A percentile compares a stretch with the other conserved stretches of the same genome.
Conservation (phyloP, 1,140 invertebrate genomes). For the Cecropterus lyciades region DNA sequence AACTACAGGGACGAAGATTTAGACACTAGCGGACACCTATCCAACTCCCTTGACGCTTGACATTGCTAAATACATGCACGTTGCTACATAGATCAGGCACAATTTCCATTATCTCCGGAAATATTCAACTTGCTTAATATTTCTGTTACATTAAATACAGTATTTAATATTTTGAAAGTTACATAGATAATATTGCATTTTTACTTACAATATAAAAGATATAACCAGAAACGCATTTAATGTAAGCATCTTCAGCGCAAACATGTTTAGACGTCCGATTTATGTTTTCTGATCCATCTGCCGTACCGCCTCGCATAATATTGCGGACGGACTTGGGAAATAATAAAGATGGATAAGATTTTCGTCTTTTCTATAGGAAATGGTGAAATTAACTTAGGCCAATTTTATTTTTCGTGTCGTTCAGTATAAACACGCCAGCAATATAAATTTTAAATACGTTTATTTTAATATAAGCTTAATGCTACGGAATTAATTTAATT, state of each 20-base stretch:
- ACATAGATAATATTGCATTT: not conserved
- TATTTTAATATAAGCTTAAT: no score
- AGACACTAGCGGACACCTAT: no score
- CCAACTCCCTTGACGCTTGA: no score
- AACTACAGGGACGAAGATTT: no score
- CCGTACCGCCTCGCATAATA: slow-evolving; percentile 72
- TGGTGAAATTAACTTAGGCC: slow-evolving; percentile 66
- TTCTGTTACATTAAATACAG: no score
- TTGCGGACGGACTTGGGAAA: slow-evolving; percentile 74
- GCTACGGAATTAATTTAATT: no score
- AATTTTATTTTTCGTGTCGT: slow-evolving; percentile 71
- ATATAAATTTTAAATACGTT: not conserved
- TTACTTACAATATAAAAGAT: slow-evolving; percentile 31
- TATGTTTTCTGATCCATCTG: slow-evolving; percentile 80
- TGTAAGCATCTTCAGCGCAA: slow-evolving; percentile 64
- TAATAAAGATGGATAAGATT: slow-evolving; percentile 78
- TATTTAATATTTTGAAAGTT: no score
- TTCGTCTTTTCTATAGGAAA: slow-evolving; percentile 66
- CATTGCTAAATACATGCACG: no score
- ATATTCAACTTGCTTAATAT: no score
- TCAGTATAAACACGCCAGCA: not conserved
- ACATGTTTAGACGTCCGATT: slow-evolving; percentile 78
- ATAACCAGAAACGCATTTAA: slow-evolving; percentile 46
- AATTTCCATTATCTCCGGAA: no score
- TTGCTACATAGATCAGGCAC: no score